Evolutionary conservation across 2,113 vertebrate genomes (phyloP).

Genomic region (Rhizomys pruinosus): DNA sequence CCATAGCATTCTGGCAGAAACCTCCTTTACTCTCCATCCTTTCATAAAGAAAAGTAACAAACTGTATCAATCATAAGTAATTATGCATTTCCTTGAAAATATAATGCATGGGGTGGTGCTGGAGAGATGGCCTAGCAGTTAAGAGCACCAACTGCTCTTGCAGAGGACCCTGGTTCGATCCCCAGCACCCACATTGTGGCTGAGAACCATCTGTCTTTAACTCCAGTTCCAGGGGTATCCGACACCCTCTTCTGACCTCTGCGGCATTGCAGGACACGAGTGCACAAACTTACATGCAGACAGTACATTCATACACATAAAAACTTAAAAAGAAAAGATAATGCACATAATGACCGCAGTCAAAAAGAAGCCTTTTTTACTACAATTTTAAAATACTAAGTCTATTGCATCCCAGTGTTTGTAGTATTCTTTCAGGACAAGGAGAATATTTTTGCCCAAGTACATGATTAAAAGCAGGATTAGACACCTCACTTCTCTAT

Average conservation of each 20-base stretch:
- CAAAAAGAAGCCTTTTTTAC: neutral
- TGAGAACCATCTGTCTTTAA: no score
- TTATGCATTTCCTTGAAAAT: constrained; percentile 62
- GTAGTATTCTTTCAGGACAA: neutral
- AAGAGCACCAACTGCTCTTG: no score
- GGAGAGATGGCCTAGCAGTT: no score
- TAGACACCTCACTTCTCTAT: neutral
- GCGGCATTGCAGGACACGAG: no score
- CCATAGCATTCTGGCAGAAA: constrained; percentile 2
- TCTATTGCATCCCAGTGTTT: neutral
- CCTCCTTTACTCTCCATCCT: neutral
- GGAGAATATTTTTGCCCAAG: neutral
- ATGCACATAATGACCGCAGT: neutral
- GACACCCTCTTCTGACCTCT: no score
- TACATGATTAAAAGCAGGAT: neutral
- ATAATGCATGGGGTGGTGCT: no score
- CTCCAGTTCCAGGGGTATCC: no score
- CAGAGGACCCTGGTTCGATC: no score
- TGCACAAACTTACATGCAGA: no score
- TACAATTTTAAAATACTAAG: neutral
- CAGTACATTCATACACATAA: no score
- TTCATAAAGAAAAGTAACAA: constrained; percentile 37
- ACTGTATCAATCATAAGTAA: constrained; percentile 62
- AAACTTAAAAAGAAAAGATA: no score
- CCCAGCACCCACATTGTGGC: no score